phyloP scores from a whole-genome alignment of 1,140 invertebrate species.

The Drosophila ficusphila region DNA sequence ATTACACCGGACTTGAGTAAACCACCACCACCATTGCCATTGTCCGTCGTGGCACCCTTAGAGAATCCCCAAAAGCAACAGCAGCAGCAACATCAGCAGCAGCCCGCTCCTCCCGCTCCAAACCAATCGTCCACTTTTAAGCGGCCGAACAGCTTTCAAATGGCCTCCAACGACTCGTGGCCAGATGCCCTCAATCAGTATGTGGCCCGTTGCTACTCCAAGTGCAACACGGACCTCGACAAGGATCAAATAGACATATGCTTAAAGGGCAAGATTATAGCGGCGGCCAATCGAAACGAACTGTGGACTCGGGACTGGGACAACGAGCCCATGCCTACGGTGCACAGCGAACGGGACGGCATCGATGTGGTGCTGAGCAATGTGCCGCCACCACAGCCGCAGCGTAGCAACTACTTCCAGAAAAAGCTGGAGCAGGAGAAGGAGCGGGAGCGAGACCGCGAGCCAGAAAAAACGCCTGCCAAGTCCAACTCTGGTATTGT shows the following conservation, averaged over 20 bases:
- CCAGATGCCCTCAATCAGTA: constrained; percentile 92
- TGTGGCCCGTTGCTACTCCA: constrained; percentile 95
- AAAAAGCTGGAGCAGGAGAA: constrained; percentile 61
- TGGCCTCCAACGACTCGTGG: constrained; percentile 86
- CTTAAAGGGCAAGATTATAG: constrained; percentile 95
- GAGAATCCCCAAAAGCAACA: constrained; percentile 11
- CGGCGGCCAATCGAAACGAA: constrained; percentile 92
- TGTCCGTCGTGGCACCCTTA: constrained; percentile 15
- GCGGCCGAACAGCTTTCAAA: constrained; percentile 82
- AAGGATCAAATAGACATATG: constrained; percentile 97
- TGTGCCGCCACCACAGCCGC: constrained; percentile 47
- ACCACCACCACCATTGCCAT: constrained; percentile 66
- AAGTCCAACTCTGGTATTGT: constrained; percentile 39
- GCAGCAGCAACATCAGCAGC: constrained; percentile 1
- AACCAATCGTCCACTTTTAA: constrained; percentile 42
- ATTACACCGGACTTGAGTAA: constrained; percentile 61
- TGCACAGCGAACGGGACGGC: constrained; percentile 90
- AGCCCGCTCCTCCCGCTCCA: constrained; percentile 8
- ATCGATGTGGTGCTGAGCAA: constrained; percentile 83
- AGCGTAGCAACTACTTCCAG: constrained; percentile 65
- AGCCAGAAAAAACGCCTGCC: constrained; percentile 16
- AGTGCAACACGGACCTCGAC: constrained; percentile 93
- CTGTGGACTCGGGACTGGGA: constrained; percentile 96
- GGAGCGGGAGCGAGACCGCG: constrained; percentile 46
- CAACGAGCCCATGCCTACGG: constrained; percentile 94